Base-by-base conservation (phyloP, 2,797 vertebrate species). In the Muraenolepis orangiensis region DNA sequence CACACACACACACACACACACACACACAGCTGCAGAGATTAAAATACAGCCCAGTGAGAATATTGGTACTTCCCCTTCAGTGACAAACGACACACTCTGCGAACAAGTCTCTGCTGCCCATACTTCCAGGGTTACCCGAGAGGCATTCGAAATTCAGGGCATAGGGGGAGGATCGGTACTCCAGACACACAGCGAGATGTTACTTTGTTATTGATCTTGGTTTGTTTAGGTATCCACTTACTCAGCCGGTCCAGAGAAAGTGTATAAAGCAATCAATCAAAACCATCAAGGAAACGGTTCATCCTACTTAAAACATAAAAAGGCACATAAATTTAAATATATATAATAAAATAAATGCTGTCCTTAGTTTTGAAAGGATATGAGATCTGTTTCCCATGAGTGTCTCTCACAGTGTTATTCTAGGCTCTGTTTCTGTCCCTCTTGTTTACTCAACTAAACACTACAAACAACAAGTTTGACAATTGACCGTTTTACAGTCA, bases 1-100 rank as follows among this genome's bases (percentile, higher is more conserved):
- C 29, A 13, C 46, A 66, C 61, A 73, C 10, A 28, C 72, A 40
- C 32, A 38, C 72, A 73, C 29, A 34, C 51, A 73, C 57, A 28
- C 57, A 73, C 31, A 23, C 72, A 57, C 51, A 57, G 20, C 20
- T 57, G 51, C 51, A 57, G 51, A 57, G 51, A 51, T 61, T 57
- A 57, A 57, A 57, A 23, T 57, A 6, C 57, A 64, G 26, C 57
- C 23, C n/a, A 64, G 57, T 64, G 57, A 64, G 23, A 13, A 64
- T 26, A 64, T 26, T 26, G n/a, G 23, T 26, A 64, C 57, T 64
- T 64, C 26, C 57, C 57, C 23, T 26, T 26, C 57, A 26, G n/a
- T 64, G 57, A 64, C n/a, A 26, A 64, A 64, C 23, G 57, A 64
- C n/a, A 23, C 57, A 26, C 23, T 64, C 26, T n/a, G n/a, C 23